Evolutionary conservation across 1,140 invertebrate genomes (phyloP).

Genomic region (Frieseomelitta varia): DNA sequence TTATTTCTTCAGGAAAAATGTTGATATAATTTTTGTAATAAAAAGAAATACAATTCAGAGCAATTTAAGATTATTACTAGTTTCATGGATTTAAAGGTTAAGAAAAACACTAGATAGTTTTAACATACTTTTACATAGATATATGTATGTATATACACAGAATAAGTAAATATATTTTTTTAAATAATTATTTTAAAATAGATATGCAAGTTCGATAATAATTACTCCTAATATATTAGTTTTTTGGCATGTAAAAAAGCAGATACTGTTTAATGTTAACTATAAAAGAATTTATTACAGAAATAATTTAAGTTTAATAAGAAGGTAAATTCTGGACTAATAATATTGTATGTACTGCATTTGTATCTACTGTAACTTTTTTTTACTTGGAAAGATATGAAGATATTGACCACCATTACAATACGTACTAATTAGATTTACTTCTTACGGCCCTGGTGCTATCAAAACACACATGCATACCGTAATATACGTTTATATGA

Average conservation of each 20-base stretch:
- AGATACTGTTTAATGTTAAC: background rate
- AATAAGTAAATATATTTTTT: background rate
- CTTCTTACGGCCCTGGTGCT: slow-evolving; percentile 59
- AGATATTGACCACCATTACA: background rate
- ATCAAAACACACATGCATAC: slow-evolving; percentile 29
- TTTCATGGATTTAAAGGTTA: background rate
- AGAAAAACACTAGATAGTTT: background rate
- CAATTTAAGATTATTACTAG: background rate
- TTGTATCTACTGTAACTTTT: too few relatives aligned
- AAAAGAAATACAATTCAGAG: background rate
- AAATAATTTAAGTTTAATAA: background rate
- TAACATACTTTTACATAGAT: too few relatives aligned
- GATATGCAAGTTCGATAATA: background rate
- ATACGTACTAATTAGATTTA: slow-evolving; percentile 23
- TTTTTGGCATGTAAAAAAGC: background rate
- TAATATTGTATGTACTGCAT: background rate
- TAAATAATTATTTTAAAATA: background rate
- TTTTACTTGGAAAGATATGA: background rate
- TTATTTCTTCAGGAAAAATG: background rate
- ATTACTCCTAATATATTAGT: too few relatives aligned
- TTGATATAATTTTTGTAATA: background rate
- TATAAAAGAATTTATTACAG: background rate
- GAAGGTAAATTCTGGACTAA: background rate
- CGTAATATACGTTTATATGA: background rate
- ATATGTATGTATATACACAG: background rate